Conservation (phyloP, 2,113 vertebrate genomes). For the Sturnus vulgaris region DNA sequence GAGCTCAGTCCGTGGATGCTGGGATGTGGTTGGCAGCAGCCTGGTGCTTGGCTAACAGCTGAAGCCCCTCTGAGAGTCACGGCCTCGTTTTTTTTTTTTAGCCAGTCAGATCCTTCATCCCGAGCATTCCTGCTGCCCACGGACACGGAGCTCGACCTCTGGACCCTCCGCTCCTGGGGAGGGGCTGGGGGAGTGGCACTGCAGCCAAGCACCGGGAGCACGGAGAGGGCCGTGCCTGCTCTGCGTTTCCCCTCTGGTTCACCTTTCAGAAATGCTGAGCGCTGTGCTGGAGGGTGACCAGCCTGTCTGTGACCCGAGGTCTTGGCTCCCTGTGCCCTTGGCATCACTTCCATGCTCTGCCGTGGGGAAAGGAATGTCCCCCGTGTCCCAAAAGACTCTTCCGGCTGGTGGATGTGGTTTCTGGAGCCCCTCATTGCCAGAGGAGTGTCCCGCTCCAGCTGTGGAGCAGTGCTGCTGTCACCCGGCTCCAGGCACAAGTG, state of each 20-base stretch:
- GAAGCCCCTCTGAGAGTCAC: background rate
- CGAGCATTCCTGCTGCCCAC: background rate
- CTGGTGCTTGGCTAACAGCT: background rate
- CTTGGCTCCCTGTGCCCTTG: background rate
- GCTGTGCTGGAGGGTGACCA: background rate
- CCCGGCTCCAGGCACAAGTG: background rate
- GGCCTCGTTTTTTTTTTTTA: background rate
- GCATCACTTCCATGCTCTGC: background rate
- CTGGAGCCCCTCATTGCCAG: background rate
- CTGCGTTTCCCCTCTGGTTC: background rate
- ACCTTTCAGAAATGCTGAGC: background rate
- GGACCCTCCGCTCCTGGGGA: background rate
- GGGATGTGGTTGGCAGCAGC: background rate
- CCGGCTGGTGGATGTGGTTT: background rate
- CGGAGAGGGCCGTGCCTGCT: background rate
- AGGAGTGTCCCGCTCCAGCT: background rate
- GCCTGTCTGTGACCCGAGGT: background rate
- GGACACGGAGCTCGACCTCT: background rate
- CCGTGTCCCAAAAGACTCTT: background rate
- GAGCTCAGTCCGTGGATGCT: constrained; percentile 6
- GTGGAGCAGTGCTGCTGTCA: background rate
- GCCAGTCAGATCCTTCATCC: background rate
- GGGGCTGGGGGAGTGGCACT: background rate
- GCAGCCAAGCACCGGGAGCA: rapidly evolving
- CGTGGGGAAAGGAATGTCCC: background rate